Evolutionary conservation across 1,140 invertebrate species (phyloP).

Genomic region (Oscheius sp.): DNA sequence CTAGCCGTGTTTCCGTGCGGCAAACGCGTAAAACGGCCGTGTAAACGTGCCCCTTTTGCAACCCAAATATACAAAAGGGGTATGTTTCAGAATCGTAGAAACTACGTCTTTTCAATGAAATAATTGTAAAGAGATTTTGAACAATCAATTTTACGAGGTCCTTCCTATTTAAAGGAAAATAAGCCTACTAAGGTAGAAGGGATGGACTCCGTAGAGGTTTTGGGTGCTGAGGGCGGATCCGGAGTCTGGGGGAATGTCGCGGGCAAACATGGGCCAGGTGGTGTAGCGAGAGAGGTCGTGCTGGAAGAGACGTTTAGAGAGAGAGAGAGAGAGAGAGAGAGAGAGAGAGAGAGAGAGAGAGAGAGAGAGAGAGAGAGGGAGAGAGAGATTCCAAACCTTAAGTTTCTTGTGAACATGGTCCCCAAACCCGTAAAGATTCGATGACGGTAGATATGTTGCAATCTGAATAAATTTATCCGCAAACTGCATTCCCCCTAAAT

Average conservation of each 20-base stretch:
- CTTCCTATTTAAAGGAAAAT: not conserved
- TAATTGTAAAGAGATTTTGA: too few species aligned
- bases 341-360: not conserved
- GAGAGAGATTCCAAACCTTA: not conserved
- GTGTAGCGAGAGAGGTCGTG: conserved; percentile 58
- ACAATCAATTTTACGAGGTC: too few species aligned
- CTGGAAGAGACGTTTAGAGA: conserved; percentile 24
- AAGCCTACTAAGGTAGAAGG: conserved; percentile 64
- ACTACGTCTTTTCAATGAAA: too few species aligned
- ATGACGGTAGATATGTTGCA: not conserved
- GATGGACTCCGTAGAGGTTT: conserved; percentile 64
- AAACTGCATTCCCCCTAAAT: too few species aligned
- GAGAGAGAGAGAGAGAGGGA: not conserved
- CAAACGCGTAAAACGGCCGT: too few species aligned
- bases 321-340: not conserved
- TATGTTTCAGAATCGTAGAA: too few species aligned
- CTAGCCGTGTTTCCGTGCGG: too few species aligned
- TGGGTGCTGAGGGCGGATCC: conserved; percentile 29
- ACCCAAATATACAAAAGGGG: too few species aligned
- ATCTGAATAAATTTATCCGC: not conserved
- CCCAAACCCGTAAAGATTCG: not conserved
- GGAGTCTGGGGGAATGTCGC: conserved; percentile 62
- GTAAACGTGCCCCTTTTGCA: too few species aligned
- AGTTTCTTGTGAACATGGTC: not conserved
- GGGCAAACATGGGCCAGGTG: conserved; percentile 62